Evolutionary conservation across 2,797 vertebrate species (phyloP).

Genomic region (Phoebastria nigripes): DNA sequence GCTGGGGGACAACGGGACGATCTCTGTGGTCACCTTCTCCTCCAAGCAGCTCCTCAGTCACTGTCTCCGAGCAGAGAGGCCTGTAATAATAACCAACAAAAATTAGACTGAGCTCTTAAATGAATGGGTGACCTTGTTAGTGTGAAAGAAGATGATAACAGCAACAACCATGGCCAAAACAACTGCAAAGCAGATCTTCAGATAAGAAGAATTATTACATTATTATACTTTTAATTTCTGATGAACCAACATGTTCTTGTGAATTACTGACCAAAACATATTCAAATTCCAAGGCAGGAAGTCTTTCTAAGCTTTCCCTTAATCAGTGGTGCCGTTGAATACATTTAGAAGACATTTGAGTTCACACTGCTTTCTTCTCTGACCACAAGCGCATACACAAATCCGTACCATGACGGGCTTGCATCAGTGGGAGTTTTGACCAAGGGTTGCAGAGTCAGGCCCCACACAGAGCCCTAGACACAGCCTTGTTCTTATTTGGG

Average conservation of each 20-base stretch:
- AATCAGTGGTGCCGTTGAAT: neutral
- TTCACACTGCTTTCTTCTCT: neutral
- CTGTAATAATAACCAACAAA: neutral
- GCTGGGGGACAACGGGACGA: neutral
- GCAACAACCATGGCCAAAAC: neutral
- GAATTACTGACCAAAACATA: neutral
- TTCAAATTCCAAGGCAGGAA: slow-evolving; percentile 15
- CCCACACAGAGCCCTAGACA: neutral
- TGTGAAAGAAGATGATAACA: neutral
- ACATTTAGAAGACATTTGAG: neutral
- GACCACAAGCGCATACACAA: neutral
- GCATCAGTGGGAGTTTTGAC: neutral
- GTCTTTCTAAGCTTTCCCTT: neutral
- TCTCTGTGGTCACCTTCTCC: neutral
- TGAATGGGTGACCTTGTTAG: neutral
- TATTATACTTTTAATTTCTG: neutral
- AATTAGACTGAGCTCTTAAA: neutral
- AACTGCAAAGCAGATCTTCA: neutral
- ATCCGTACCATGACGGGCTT: neutral
- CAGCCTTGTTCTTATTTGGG: neutral
- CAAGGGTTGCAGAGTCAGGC: neutral
- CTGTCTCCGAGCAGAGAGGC: neutral
- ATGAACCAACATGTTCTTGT: neutral
- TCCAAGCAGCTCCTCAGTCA: neutral
- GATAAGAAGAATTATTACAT: neutral